Conservation (phyloP, 2,797 vertebrate species). For the Clarias pachynema region DNA sequence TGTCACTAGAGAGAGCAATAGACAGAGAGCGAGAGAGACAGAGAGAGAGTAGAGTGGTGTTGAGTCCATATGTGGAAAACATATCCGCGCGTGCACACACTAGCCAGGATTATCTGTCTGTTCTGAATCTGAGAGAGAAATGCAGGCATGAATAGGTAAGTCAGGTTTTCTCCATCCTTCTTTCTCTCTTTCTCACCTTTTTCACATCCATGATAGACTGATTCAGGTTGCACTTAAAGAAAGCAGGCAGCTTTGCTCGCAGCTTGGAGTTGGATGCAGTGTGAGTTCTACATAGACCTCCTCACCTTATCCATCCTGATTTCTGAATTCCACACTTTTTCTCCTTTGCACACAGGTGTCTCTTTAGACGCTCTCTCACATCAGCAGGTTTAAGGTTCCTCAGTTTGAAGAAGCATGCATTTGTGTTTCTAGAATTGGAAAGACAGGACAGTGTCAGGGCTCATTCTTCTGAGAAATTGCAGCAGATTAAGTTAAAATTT, state of each 20-base stretch:
- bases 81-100: slow-evolving; percentile 67
- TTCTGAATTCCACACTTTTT: background rate
- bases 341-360: slow-evolving; percentile 31
- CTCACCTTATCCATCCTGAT: background rate
- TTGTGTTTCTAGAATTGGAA: background rate
- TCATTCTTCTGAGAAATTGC: slow-evolving; percentile 5
- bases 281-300: slow-evolving; percentile 2
- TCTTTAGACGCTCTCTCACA: background rate
- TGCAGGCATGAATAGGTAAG: slow-evolving; percentile 81
- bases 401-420: background rate
- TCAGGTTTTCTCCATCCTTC: slow-evolving; percentile 24
- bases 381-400: background rate
- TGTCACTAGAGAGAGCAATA: slow-evolving; percentile 69
- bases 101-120: slow-evolving; percentile 73
- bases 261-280: slow-evolving; percentile 13
- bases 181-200: slow-evolving; percentile 37
- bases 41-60: slow-evolving; percentile 60
- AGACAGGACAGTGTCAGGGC: background rate
- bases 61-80: slow-evolving; percentile 77
- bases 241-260: slow-evolving; percentile 7
- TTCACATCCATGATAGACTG: slow-evolving; percentile 2
- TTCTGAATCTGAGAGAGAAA: slow-evolving; percentile 72
- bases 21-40: slow-evolving; percentile 46
- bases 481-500: background rate
- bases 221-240: background rate